A percentile compares a stretch with the other conserved stretches of the same genome.
These are phyloP conservation scores for Dasyurus viverrinus DNA, from an alignment of 2,113 vertebrate species.

Conservation along the genomic window DNA sequence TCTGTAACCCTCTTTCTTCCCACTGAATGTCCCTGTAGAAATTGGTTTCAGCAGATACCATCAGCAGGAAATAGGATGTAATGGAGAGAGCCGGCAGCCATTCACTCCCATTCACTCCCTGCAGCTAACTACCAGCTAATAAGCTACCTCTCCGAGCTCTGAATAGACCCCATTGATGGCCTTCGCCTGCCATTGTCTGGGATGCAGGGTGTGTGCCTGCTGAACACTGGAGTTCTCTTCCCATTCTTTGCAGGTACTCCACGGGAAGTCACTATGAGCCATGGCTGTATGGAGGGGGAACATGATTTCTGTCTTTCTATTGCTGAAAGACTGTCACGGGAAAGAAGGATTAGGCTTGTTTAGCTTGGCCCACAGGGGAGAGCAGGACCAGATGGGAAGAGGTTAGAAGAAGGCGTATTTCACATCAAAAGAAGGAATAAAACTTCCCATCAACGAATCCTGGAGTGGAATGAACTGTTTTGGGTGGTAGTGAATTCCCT, in stretches of 20 bases:
- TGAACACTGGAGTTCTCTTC: constrained; percentile 73
- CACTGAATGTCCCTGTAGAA: constrained; percentile 65
- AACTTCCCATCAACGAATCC: not conserved
- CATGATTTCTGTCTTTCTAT: not conserved
- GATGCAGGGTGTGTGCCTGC: constrained; percentile 62
- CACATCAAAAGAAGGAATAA: not conserved
- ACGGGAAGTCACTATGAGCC: constrained; percentile 63
- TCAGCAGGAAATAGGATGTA: constrained; percentile 73
- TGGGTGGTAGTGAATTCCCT: not conserved
- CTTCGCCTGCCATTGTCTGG: constrained; percentile 61
- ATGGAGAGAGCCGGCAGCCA: constrained; percentile 73
- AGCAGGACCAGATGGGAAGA: constrained; percentile 59
- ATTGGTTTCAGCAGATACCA: constrained; percentile 50
- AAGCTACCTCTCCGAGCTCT: constrained; percentile 72
- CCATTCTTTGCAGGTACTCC: constrained; percentile 75
- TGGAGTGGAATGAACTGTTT: not conserved
- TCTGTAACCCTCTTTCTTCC: constrained; percentile 55
- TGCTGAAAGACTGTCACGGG: not conserved
- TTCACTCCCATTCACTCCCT: constrained; percentile 21
- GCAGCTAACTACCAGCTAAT: constrained; percentile 63
- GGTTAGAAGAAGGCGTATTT: not conserved
- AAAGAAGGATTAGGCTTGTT: not conserved
- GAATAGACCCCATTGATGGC: constrained; percentile 65
- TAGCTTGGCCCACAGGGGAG: constrained; percentile 54
- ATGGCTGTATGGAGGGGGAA: constrained; percentile 66